These are phyloP conservation scores for Pocillopora damicornis DNA, from an alignment of 64 coral and sea anemone species.

Conservation along the genomic window DNA sequence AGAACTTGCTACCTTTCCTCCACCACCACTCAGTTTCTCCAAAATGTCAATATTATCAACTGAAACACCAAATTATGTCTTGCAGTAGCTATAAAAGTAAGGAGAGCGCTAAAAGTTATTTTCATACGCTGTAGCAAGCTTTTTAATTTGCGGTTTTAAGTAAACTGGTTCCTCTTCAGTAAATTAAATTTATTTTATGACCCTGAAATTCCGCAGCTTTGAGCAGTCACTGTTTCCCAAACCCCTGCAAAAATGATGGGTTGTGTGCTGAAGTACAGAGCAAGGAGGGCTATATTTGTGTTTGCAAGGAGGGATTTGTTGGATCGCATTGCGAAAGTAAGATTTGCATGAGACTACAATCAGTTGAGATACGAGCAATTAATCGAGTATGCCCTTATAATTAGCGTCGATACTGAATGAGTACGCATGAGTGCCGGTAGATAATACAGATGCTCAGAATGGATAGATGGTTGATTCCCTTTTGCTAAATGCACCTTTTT, in stretches of 20 bases:
- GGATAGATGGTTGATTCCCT: too few species aligned
- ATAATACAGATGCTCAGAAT: too few species aligned
- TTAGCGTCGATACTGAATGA: not conserved
- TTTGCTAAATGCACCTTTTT: too few species aligned
- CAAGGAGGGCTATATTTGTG: slow-evolving; percentile 77
- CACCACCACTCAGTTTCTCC: too few species aligned
- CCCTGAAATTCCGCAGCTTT: slow-evolving; percentile 18
- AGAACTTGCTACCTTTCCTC: too few species aligned
- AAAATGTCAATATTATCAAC: too few species aligned
- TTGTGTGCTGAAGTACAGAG: slow-evolving; percentile 76
- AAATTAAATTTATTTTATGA: too few species aligned
- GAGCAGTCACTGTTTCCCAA: slow-evolving; percentile 75
- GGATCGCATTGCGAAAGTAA: slow-evolving; percentile 85
- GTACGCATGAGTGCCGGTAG: too few species aligned
- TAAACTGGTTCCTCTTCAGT: too few species aligned
- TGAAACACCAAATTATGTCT: not conserved
- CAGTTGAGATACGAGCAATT: not conserved
- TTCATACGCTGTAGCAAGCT: too few species aligned
- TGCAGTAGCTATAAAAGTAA: not conserved
- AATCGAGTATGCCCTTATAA: not conserved
- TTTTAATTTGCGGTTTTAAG: too few species aligned
- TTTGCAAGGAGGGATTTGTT: slow-evolving; percentile 90
- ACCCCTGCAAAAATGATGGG: slow-evolving; percentile 95
- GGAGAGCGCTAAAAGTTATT: too few species aligned
- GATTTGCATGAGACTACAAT: not conserved